phyloP scores from a whole-genome alignment of 2,888 invertebrate species.

The Steinernema hermaphroditum region DNA sequence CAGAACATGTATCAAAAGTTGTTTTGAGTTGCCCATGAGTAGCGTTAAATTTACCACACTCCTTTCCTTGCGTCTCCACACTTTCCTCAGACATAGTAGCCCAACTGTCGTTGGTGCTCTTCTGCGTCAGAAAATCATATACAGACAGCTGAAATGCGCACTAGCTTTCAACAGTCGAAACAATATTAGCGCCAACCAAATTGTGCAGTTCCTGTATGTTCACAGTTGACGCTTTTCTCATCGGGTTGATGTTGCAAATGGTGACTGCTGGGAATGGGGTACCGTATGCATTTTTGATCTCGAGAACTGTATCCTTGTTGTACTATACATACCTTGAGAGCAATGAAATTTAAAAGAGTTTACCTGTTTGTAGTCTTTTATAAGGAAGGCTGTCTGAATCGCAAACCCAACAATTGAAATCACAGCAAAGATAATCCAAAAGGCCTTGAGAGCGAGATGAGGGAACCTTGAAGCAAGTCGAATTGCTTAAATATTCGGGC shows the following conservation, averaged over 20 bases:
- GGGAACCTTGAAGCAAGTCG: conserved; percentile 31
- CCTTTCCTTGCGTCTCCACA: not conserved
- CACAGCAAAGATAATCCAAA: conserved; percentile 33
- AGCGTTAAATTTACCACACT: not conserved
- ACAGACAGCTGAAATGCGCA: conserved; percentile 25
- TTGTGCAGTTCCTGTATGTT: conserved; percentile 37
- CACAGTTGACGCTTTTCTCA: conserved; percentile 32
- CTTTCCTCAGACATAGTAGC: not conserved
- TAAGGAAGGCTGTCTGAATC: conserved; percentile 19
- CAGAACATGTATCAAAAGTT: not conserved
- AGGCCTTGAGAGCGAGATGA: conserved; percentile 29
- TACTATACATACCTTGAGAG: conserved; percentile 30
- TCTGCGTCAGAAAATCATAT: conserved; percentile 1
- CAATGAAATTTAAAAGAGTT: not conserved
- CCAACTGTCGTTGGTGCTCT: conserved; percentile 15
- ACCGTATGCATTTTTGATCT: conserved; percentile 32
- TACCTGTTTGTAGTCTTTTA: conserved; percentile 33
- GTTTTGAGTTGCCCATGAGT: conserved; percentile 4
- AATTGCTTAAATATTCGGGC: conserved; percentile 23
- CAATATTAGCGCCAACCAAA: no score
- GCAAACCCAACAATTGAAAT: conserved; percentile 22
- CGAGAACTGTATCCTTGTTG: conserved; percentile 35
- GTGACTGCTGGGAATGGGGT: conserved; percentile 39
- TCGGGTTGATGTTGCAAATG: conserved; percentile 41
- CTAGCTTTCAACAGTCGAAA: no score